Conservation (phyloP, 2,888 invertebrate species). For the Aporophyla lueneburgensis region DNA sequence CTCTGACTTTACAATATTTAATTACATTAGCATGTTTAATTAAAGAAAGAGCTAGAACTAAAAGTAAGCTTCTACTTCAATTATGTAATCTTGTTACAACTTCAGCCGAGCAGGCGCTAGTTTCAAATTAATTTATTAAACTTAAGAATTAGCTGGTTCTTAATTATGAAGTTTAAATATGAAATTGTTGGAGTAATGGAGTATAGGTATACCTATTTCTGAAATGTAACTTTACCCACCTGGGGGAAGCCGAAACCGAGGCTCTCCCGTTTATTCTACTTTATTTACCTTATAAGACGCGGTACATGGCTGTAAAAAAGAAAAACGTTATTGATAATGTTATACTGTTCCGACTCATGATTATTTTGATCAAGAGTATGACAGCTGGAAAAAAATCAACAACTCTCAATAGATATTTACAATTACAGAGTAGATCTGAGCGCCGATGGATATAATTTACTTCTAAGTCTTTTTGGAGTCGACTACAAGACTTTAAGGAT, state of each 20-base stretch:
- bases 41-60: slow-evolving; percentile 26
- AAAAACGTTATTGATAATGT: too few species aligned
- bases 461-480: too few species aligned
- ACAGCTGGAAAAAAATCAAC: not conserved
- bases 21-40: slow-evolving; percentile 44
- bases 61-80: slow-evolving; percentile 39
- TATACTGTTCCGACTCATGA: not conserved
- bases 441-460: too few species aligned
- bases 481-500: too few species aligned
- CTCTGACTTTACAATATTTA: slow-evolving; percentile 15
- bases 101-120: slow-evolving; percentile 38
- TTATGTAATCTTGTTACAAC: slow-evolving; percentile 49
- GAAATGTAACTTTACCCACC: not conserved
- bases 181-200: slow-evolving; percentile 5
- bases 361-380: not conserved
- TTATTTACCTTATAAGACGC: not conserved
- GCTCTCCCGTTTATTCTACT: not conserved
- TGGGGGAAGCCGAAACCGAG: not conserved
- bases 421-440: too few species aligned
- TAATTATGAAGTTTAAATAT: slow-evolving; percentile 39
- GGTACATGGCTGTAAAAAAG: not conserved
- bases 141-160: slow-evolving; percentile 14
- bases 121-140: slow-evolving; percentile 52
- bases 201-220: not conserved
- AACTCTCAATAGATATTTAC: not conserved